Base-by-base conservation (phyloP, 2,888 invertebrate species). In the Melieria picta region DNA sequence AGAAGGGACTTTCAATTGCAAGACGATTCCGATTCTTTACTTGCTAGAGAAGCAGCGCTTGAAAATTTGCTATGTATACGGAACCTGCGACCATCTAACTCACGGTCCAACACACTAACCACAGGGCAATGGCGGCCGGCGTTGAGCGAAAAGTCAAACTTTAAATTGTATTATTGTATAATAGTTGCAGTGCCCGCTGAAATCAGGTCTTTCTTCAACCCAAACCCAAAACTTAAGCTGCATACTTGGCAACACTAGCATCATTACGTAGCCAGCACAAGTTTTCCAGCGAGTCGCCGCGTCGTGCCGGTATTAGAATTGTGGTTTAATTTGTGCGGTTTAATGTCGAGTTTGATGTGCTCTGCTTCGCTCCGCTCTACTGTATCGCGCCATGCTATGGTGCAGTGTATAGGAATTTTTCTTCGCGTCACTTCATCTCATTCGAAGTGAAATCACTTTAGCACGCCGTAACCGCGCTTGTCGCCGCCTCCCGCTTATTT, bases 251-350 rank as follows among this genome's bases (percentile, higher is more conserved):
- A 61, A 58, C 58, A 16, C 58, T 58, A 30, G 13, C 30, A 58
- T 13, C 6, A 30, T 11, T 47, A 6, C 13, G 13, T 52, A 30
- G 30, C 30, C n/a, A 52, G 13, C 1, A 52, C 52, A 52, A 5
- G 11, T 13, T 62, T 13, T 47, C 45, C 13, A 47, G 62, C 30
- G 47, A 43, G 62, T 30, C 30, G 30, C 30, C 48, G 16, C 46
- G 47, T 13, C 48, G 16, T 61, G 61, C 61, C 45, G 5, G 61
- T 43, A 61, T 13, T 16, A 61, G 45, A 11, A 61, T 61, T 43
- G 61, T 61, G 61, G 61, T 43, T 61, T 43, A 61, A 61, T 45
- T 45, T 43, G 61, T 43, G 61, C 30, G 30, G 30, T n/a, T 45
- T 61, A 16, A 61, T 45, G 45, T 61, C 61, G 30, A 11, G 42